A percentile compares a stretch with the other conserved stretches of the same genome.
Evolutionary conservation across 2,113 vertebrate species (phyloP).

Genomic region (Gambusia affinis): DNA sequence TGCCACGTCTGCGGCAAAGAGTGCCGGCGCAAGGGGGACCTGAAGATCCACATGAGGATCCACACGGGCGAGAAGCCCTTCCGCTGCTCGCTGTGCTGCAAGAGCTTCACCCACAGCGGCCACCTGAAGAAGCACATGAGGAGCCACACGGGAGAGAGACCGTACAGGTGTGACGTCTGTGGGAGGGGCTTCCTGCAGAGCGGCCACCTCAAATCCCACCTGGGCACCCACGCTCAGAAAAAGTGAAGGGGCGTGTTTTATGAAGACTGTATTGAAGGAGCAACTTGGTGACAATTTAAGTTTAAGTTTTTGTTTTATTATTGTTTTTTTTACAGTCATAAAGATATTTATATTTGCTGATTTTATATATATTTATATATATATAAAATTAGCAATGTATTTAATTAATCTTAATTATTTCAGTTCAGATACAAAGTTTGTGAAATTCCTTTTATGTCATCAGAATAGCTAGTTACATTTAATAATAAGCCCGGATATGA

Average conservation of each 20-base stretch:
- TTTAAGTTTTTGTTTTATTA: too few species aligned
- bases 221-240: constrained; percentile 56
- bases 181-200: constrained; percentile 62
- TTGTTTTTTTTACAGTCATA: too few species aligned
- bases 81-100: constrained; percentile 60
- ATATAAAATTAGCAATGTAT: neutral
- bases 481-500: neutral
- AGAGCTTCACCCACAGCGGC: constrained; percentile 68
- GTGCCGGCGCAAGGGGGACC: constrained; percentile 64
- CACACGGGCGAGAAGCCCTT: constrained; percentile 72
- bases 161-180: constrained; percentile 55
- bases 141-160: constrained; percentile 65
- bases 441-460: neutral
- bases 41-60: constrained; percentile 72
- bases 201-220: constrained; percentile 61
- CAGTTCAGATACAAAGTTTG: neutral
- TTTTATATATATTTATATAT: too few species aligned
- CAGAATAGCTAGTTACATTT: neutral
- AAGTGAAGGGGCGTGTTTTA: neutral
- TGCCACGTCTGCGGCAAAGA: constrained; percentile 65
- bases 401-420: neutral
- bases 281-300: too few species aligned
- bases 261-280: neutral
- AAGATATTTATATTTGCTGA: neutral
- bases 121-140: constrained; percentile 68